A percentile compares a stretch with the other conserved stretches of the same genome.
phyloP scores from a whole-genome alignment of 2,888 invertebrate species.

The Allacma fusca region DNA sequence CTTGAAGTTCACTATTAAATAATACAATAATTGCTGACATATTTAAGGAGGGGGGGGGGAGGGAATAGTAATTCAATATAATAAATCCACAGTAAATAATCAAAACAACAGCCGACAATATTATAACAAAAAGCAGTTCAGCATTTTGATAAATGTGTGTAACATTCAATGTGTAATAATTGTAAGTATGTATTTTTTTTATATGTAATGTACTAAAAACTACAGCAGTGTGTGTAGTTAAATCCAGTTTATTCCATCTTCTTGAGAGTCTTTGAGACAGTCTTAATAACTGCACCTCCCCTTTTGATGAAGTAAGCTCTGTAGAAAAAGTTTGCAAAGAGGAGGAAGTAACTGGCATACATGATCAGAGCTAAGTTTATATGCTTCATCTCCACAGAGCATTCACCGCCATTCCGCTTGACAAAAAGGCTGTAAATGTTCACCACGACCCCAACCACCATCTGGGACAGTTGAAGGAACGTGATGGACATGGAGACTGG shows the following conservation, averaged over 20 bases:
- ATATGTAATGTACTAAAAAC: not conserved
- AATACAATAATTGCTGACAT: not conserved
- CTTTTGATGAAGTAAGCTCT: slow-evolving; percentile 75
- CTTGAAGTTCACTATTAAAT: no score
- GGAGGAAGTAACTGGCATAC: slow-evolving; percentile 92
- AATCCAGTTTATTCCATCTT: not conserved
- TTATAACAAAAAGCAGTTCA: slow-evolving; percentile 8
- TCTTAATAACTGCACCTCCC: slow-evolving; percentile 12
- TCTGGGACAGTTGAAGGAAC: slow-evolving; percentile 88
- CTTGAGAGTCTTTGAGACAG: slow-evolving; percentile 9
- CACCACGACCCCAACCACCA: slow-evolving; percentile 90
- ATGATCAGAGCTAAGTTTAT: slow-evolving; percentile 87
- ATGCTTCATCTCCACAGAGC: slow-evolving; percentile 84
- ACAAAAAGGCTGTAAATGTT: slow-evolving; percentile 78
- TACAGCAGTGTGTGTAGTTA: not conserved
- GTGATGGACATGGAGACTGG: slow-evolving; percentile 91
- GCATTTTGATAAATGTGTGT: slow-evolving; percentile 1
- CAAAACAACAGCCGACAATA: slow-evolving; percentile 9
- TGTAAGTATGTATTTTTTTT: no score
- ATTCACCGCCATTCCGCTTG: slow-evolving; percentile 74
- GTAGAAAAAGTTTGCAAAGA: slow-evolving; percentile 93
- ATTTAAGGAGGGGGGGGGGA: no score
- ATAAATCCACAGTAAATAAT: not conserved
- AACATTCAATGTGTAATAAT: no score
- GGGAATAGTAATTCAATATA: not conserved